These are phyloP conservation scores for Lepus townsendii DNA, from an alignment of 2,797 vertebrate species.

Conservation along the genomic window DNA sequence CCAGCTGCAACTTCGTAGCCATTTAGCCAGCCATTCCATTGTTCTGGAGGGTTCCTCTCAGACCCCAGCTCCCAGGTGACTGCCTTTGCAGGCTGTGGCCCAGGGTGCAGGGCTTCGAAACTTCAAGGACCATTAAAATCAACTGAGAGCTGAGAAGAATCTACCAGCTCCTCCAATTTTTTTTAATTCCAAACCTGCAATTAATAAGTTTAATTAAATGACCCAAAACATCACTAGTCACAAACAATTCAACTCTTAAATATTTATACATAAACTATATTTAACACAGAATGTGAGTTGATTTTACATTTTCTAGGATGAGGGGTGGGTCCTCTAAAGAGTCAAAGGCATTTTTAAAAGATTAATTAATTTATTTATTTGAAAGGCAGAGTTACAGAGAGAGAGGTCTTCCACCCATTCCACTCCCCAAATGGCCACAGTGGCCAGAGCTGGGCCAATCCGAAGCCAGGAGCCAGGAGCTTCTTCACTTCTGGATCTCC, in stretches of 20 bases:
- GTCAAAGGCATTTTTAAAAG: constrained; percentile 15
- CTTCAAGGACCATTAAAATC: not conserved
- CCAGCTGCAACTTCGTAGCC: not conserved
- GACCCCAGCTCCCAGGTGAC: accelerated
- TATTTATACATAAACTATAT: constrained; percentile 5
- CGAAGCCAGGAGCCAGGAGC: too few species aligned
- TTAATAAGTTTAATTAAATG: constrained; percentile 47
- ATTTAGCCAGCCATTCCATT: not conserved
- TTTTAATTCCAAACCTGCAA: constrained; percentile 48
- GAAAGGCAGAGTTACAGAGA: too few species aligned
- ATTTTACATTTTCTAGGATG: constrained; percentile 31
- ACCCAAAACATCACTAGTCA: constrained; percentile 8
- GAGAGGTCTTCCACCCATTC: too few species aligned
- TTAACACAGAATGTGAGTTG: not conserved
- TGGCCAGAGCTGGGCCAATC: too few species aligned
- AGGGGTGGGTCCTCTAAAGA: not conserved
- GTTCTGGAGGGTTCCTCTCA: not conserved
- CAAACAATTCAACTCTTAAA: constrained; percentile 22
- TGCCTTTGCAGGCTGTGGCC: not conserved
- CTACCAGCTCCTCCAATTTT: not conserved
- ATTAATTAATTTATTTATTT: too few species aligned
- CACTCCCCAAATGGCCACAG: too few species aligned
- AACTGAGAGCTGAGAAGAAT: constrained; percentile 34
- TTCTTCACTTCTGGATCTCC: too few species aligned
- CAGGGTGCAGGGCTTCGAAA: not conserved